Percentiles rank a stretch among this genome's conserved stretches.
phyloP scores from a whole-genome alignment of 2,113 vertebrate genomes.

The Rousettus leschenaultii region DNA sequence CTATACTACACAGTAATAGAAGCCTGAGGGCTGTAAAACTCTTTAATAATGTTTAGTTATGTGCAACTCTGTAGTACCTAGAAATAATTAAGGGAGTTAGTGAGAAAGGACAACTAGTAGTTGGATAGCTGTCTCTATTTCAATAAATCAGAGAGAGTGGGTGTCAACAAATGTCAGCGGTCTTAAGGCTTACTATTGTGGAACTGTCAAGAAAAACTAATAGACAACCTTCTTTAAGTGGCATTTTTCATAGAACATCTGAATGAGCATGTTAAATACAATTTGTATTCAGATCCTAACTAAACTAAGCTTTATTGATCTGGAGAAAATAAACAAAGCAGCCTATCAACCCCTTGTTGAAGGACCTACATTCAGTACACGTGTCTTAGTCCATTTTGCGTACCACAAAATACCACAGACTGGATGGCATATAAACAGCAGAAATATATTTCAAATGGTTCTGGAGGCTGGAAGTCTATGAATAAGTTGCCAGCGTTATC shows the following conservation, averaged over 20 bases:
- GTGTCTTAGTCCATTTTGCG: background rate
- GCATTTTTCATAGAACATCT: background rate
- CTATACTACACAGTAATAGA: constrained; percentile 42
- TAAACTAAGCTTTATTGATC: background rate
- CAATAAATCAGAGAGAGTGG: background rate
- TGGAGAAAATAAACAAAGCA: background rate
- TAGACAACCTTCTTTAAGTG: background rate
- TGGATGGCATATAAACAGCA: background rate
- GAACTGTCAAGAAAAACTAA: background rate
- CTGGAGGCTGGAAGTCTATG: background rate
- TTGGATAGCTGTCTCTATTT: background rate
- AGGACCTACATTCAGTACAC: background rate
- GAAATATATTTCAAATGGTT: background rate
- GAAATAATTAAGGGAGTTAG: constrained; percentile 31
- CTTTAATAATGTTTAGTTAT: constrained; percentile 41
- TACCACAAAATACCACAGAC: background rate
- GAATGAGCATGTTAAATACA: background rate
- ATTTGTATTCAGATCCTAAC: background rate
- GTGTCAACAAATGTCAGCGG: background rate
- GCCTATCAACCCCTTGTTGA: background rate
- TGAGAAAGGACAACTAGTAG: background rate
- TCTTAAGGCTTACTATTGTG: background rate
- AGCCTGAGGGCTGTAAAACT: background rate
- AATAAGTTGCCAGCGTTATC: background rate
- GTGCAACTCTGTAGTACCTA: background rate